A percentile compares a stretch with the other conserved stretches of the same genome.
These are phyloP conservation scores for Esox lucius DNA, from an alignment of 2,797 vertebrate genomes.

Conservation along the genomic window DNA sequence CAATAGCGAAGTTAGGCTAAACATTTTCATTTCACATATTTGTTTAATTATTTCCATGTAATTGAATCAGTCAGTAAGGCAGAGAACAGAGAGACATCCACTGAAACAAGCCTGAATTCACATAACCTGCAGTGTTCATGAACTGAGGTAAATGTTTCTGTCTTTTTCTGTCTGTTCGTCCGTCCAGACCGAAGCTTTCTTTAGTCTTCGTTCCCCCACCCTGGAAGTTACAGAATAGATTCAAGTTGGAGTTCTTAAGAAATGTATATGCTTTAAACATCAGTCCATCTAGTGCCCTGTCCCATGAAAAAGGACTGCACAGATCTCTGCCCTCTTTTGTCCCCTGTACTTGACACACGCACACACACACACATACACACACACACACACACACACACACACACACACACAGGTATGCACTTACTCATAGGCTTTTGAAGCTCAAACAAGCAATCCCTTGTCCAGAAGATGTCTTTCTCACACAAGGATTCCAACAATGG, in stretches of 20 bases:
- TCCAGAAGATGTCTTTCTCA: slow-evolving; percentile 64
- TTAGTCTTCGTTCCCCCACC: neutral
- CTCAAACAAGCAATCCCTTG: slow-evolving; percentile 61
- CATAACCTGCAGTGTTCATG: neutral
- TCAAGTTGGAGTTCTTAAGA: neutral
- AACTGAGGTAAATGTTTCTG: neutral
- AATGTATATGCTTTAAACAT: neutral
- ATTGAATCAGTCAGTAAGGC: slow-evolving; percentile 14
- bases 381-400: neutral
- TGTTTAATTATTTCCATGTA: no score
- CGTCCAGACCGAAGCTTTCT: neutral
- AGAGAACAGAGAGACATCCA: slow-evolving; percentile 20
- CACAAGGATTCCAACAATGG: slow-evolving; percentile 57
- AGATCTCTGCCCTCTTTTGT: neutral
- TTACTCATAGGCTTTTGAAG: slow-evolving; percentile 51
- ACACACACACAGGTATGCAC: slow-evolving; percentile 46
- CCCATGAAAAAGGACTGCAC: neutral
- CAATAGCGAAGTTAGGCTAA: no score
- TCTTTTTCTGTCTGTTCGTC: neutral
- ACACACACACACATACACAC: neutral
- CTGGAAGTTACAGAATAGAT: neutral
- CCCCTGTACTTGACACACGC: neutral
- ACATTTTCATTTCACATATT: no score
- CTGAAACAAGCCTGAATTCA: slow-evolving; percentile 10
- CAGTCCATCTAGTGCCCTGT: neutral